Percentiles rank a stretch among this genome's conserved stretches.
phyloP scores from a whole-genome alignment of 2,113 vertebrate species.

The Porphyrio hochstetteri region DNA sequence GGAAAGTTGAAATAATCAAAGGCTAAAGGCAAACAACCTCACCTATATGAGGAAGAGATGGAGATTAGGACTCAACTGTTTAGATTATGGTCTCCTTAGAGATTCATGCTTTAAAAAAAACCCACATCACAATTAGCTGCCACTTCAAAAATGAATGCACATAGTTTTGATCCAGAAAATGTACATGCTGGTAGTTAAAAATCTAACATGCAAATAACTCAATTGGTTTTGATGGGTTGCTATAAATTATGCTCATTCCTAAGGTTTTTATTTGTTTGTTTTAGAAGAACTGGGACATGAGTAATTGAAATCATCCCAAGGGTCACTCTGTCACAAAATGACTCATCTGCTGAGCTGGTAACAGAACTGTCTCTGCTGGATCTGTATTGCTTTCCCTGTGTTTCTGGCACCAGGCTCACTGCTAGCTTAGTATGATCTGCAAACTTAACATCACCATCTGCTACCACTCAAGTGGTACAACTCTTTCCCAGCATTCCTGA shows the following conservation, averaged over 20 bases:
- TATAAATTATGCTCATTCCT: not conserved
- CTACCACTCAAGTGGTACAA: constrained; percentile 54
- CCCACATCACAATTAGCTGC: not conserved
- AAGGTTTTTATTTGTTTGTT: not conserved
- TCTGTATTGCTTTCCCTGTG: not conserved
- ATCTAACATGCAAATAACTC: not conserved
- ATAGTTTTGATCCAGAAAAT: not conserved
- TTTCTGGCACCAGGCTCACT: constrained; percentile 31
- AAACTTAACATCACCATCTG: constrained; percentile 61
- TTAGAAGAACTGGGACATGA: not conserved
- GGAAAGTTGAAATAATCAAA: not conserved
- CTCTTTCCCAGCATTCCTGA: constrained; percentile 45
- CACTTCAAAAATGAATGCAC: not conserved
- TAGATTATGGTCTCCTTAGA: not conserved
- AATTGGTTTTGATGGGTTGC: not conserved
- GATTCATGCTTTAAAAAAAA: not conserved
- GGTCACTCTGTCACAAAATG: constrained; percentile 8
- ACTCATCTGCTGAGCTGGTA: constrained; percentile 41
- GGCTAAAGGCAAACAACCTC: not conserved
- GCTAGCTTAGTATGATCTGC: constrained; percentile 34
- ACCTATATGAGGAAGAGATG: not conserved
- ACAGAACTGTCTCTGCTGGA: constrained; percentile 57
- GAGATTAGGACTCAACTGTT: not conserved
- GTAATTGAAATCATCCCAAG: constrained; percentile 26
- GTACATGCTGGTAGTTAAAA: not conserved